Percentiles rank a stretch among this genome's conserved stretches.
Conservation (phyloP, 1,140 invertebrate species). For the Heliconius nattereri region DNA sequence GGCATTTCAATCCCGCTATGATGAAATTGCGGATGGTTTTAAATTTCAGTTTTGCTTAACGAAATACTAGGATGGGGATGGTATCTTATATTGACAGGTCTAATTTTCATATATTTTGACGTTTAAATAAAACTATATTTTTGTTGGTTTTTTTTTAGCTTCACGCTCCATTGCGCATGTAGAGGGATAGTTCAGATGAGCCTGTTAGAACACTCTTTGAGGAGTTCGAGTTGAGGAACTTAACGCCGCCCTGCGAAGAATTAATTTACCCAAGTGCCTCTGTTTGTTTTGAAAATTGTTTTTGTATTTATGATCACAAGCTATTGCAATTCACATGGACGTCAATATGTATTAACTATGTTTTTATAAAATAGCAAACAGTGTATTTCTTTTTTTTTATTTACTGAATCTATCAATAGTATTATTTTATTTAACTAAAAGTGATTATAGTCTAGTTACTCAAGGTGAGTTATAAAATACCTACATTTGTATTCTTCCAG, state of each 20-base stretch:
- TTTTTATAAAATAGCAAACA: not conserved
- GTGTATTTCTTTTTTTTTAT: too few species aligned
- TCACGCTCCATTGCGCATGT: too few species aligned
- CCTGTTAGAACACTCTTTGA: too few species aligned
- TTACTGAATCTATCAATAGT: too few species aligned
- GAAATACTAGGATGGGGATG: not conserved
- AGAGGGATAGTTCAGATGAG: too few species aligned
- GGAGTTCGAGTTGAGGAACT: too few species aligned
- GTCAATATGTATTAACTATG: not conserved
- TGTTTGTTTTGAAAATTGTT: not conserved
- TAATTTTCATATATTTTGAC: not conserved
- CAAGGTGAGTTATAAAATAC: too few species aligned
- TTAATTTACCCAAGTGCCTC: too few species aligned
- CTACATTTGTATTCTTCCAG: too few species aligned
- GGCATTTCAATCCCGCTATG: constrained; percentile 47
- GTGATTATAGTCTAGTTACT: too few species aligned
- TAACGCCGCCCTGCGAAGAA: too few species aligned
- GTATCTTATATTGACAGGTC: not conserved
- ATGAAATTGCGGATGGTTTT: constrained; percentile 42
- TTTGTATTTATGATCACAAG: not conserved
- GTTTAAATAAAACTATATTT: not conserved
- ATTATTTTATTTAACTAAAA: too few species aligned
- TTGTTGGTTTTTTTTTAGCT: not conserved
- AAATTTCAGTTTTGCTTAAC: constrained; percentile 30
- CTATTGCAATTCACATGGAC: not conserved